phyloP scores from a whole-genome alignment of 92 coral and sea anemone genomes.

The Zoanthus solanderi region DNA sequence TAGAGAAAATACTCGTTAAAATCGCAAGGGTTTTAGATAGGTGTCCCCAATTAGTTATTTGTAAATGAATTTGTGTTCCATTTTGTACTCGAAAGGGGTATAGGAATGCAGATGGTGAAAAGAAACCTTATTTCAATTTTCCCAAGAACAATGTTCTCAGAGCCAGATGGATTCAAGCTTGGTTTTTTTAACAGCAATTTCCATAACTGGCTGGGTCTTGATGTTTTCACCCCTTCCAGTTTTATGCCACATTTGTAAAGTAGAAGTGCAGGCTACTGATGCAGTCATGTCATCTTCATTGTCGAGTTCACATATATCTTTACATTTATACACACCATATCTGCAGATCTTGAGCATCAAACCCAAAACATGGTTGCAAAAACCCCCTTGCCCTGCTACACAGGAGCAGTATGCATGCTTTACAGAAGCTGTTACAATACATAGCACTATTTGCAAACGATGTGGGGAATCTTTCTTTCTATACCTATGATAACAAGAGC shows the following conservation, averaged over 20 bases:
- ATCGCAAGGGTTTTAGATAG: no score
- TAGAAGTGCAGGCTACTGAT: constrained; percentile 10
- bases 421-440: constrained; percentile 8
- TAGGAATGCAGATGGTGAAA: no score
- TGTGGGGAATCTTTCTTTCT: constrained; percentile 5
- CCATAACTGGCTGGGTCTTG: constrained; percentile 25
- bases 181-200: constrained; percentile 19
- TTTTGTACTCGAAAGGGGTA: no score
- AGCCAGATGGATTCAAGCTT: neutral
- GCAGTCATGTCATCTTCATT: constrained; percentile 25
- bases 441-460: neutral
- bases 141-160: neutral
- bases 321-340: constrained; percentile 4
- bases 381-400: constrained; percentile 12
- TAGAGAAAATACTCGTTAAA: no score
- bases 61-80: no score
- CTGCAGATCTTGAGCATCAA: neutral
- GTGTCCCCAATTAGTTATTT: no score
- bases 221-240: constrained; percentile 16
- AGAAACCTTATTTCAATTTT: neutral
- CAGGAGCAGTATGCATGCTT: constrained; percentile 14
- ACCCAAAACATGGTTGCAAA: constrained; percentile 5
- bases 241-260: constrained; percentile 10
- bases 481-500: constrained; percentile 1
- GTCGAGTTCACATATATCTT: neutral